Evolutionary conservation across 2,797 vertebrate genomes (phyloP).

Genomic region (Arnoldichthys spilopterus): DNA sequence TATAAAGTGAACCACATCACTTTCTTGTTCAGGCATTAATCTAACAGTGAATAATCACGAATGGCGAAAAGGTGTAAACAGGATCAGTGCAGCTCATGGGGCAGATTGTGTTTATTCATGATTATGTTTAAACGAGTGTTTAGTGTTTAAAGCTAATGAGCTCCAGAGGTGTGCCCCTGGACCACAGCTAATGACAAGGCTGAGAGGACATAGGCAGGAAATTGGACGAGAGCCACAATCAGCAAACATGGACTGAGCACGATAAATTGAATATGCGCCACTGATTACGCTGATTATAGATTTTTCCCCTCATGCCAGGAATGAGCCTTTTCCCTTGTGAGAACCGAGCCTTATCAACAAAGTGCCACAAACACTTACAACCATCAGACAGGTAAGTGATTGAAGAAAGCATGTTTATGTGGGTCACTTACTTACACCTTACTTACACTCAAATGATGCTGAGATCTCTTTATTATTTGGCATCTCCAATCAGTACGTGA

Average conservation of each 20-base stretch:
- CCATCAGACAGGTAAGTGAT: background rate
- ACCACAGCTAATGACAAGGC: constrained; percentile 46
- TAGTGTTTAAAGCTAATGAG: constrained; percentile 45
- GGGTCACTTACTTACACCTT: too few species aligned
- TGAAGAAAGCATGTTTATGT: background rate
- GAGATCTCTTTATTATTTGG: background rate
- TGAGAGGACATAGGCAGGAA: constrained; percentile 40
- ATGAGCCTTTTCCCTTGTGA: background rate
- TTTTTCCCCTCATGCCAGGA: constrained; percentile 21
- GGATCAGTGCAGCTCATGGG: constrained; percentile 26
- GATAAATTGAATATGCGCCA: constrained; percentile 42
- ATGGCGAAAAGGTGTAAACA: constrained; percentile 30
- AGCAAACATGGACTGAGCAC: constrained; percentile 35
- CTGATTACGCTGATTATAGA: constrained; percentile 32
- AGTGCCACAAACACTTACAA: background rate
- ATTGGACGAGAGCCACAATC: constrained; percentile 33
- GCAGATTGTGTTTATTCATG: constrained; percentile 39
- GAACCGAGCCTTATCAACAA: background rate
- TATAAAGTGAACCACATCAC: background rate
- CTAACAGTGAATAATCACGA: constrained; percentile 13
- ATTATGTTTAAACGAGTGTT: constrained; percentile 52
- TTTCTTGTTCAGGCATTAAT: background rate
- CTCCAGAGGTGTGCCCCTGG: constrained; percentile 40
- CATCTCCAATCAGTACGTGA: constrained; percentile 4
- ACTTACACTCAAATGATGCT: background rate